phyloP scores from a whole-genome alignment of 1,140 invertebrate genomes.

The Lerema accius region DNA sequence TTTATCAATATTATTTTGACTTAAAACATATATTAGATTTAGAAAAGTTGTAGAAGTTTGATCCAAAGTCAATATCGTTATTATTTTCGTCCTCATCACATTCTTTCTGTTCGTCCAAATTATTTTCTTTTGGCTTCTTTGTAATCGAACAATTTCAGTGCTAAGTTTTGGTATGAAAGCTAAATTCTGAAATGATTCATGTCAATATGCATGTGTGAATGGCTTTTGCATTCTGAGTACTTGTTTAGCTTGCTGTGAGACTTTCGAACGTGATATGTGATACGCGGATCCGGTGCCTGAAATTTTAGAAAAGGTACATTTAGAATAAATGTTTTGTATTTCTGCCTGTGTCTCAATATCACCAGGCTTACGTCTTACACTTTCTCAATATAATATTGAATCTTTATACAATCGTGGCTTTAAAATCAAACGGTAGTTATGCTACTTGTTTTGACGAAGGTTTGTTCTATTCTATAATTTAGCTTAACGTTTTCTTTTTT shows the following conservation, averaged over 20 bases:
- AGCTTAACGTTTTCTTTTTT: not conserved
- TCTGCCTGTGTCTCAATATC: not conserved
- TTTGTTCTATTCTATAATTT: not conserved
- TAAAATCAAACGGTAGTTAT: not conserved
- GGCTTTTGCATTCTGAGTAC: conserved; percentile 31
- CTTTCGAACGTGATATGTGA: not conserved
- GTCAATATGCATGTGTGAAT: conserved; percentile 35
- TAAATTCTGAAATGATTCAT: conserved; percentile 3
- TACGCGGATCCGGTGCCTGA: conserved; percentile 7
- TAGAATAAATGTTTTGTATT: conserved; percentile 5
- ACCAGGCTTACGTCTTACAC: not conserved
- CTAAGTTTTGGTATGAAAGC: conserved; percentile 9
- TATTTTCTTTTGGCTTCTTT: conserved; percentile 28
- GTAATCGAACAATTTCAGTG: conserved; percentile 11
- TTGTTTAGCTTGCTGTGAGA: conserved; percentile 21
- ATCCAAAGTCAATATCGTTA: conserved; percentile 43
- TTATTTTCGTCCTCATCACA: conserved; percentile 29
- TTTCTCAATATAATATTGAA: not conserved
- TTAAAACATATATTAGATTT: too few relatives aligned
- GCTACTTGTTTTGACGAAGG: too few relatives aligned
- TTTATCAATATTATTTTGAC: too few relatives aligned
- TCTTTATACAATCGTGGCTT: not conserved
- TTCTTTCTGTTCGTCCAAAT: conserved; percentile 16
- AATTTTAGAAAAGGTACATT: conserved; percentile 5
- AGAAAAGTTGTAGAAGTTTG: conserved; percentile 16